Evolutionary conservation across 2,113 vertebrate species (phyloP).

Genomic region (Rhizomys pruinosus): DNA sequence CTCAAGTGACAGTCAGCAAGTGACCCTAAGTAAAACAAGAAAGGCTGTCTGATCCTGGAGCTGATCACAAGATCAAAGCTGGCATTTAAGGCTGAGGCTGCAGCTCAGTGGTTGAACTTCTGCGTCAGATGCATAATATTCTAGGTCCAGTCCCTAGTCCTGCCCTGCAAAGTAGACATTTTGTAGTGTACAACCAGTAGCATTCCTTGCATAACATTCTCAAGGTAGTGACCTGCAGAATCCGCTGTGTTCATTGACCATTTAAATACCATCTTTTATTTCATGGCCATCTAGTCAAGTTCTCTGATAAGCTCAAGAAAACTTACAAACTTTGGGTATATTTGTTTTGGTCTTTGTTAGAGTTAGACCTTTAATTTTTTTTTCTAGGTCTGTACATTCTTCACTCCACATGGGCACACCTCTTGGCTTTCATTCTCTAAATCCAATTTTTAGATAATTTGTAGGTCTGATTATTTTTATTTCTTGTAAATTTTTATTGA

Average conservation of each 20-base stretch:
- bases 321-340: background rate
- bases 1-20: background rate
- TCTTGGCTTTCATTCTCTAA: background rate
- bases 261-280: background rate
- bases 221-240: background rate
- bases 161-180: background rate
- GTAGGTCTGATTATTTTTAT: too few relatives aligned
- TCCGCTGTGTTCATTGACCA: background rate
- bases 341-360: background rate
- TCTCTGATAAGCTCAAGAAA: background rate
- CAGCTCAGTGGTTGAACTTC: too few relatives aligned
- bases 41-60: background rate
- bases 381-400: background rate
- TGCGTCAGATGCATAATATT: too few relatives aligned
- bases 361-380: background rate
- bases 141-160: too few relatives aligned
- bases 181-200: background rate
- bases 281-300: background rate
- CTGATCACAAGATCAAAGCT: background rate
- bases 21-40: background rate
- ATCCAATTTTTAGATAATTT: background rate
- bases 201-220: background rate
- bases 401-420: background rate
- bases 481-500: too few relatives aligned
- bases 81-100: too few relatives aligned